phyloP scores from a whole-genome alignment of 2,888 invertebrate genomes.

The Rotaria magnacalcarata region DNA sequence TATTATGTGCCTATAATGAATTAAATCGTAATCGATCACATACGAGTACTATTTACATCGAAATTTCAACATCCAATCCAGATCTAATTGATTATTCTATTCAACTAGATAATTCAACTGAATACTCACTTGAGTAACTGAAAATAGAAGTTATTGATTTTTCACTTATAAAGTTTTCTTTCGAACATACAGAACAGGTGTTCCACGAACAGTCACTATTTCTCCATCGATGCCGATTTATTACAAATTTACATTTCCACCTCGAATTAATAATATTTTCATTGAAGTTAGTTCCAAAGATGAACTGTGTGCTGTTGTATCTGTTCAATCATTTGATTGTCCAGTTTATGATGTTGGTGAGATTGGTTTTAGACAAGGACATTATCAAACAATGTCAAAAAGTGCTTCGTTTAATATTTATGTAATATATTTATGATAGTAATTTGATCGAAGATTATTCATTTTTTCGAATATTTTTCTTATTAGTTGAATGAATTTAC shows the following conservation, averaged over 20 bases:
- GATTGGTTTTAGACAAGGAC: constrained; percentile 40
- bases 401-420: constrained; percentile 43
- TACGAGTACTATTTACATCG: neutral
- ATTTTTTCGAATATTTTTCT: neutral
- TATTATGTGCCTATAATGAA: neutral
- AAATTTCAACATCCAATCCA: neutral
- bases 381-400: constrained; percentile 46
- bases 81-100: constrained; percentile 1
- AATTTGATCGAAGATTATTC: no score
- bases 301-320: constrained; percentile 41
- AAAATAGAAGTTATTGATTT: neutral
- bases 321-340: constrained; percentile 42
- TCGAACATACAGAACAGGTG: neutral
- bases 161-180: no score
- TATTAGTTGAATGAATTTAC: neutral
- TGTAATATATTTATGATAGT: neutral
- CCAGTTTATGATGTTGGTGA: constrained; percentile 43
- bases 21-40: neutral
- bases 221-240: neutral
- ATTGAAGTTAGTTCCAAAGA: constrained; percentile 18
- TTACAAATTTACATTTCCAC: neutral
- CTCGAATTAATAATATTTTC: neutral
- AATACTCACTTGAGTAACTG: constrained; percentile 9
- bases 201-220: neutral
- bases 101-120: neutral